Conservation (phyloP, 1,140 invertebrate species). For the Pseudachorutes palmiensis region DNA sequence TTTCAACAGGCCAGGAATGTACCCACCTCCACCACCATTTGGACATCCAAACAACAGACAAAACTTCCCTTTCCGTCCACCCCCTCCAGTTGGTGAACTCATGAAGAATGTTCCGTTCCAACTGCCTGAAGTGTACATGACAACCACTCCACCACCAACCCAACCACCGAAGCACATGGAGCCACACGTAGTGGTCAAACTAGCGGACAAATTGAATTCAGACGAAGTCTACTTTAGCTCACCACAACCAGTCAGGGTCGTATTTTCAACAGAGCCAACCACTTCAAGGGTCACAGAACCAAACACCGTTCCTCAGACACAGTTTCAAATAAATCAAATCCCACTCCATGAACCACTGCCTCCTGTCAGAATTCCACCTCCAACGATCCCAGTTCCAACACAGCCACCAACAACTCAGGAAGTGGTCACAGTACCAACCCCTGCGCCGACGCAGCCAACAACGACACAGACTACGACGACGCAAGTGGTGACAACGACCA, state of each 20-base stretch:
- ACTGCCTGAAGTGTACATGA: background rate
- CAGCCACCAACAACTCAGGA: background rate
- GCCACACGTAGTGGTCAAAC: background rate
- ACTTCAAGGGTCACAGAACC: background rate
- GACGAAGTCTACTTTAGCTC: background rate
- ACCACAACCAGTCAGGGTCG: background rate
- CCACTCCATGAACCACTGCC: too few relatives aligned
- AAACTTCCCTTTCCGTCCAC: constrained; percentile 22
- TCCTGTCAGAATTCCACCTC: background rate
- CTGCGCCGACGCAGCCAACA: background rate
- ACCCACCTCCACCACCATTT: constrained; percentile 21
- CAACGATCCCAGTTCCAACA: background rate
- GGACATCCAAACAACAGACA: background rate
- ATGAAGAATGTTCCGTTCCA: constrained; percentile 13
- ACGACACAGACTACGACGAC: background rate
- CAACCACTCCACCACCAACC: background rate
- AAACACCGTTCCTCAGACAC: background rate
- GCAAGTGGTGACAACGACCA: constrained; percentile 1
- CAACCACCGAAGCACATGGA: background rate
- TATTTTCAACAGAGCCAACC: background rate
- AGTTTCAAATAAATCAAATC: too few relatives aligned
- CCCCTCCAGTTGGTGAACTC: constrained; percentile 16
- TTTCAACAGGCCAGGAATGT: constrained; percentile 7
- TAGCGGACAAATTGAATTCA: background rate
- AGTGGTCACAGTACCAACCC: background rate